Percentiles rank a stretch among this genome's conserved stretches.
Evolutionary conservation across 2,797 vertebrate genomes (phyloP).

Genomic region (Myoxocephalus aenaeus): DNA sequence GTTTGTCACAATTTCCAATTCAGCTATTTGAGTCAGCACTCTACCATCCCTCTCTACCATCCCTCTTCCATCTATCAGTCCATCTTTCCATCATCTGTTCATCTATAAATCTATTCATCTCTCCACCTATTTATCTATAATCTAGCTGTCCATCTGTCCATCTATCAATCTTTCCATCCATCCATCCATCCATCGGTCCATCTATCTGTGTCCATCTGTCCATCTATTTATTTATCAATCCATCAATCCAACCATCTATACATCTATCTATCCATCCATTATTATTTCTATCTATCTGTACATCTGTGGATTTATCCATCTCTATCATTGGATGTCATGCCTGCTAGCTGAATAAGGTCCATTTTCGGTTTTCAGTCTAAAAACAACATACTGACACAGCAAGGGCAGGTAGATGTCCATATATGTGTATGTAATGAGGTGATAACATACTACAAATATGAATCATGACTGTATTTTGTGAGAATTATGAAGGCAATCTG

Average conservation of each 20-base stretch:
- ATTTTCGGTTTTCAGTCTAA: conserved; percentile 1
- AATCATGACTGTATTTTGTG: conserved; percentile 44
- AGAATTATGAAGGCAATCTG: conserved; percentile 41
- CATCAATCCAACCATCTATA: not conserved
- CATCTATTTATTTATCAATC: not conserved
- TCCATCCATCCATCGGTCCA: not conserved
- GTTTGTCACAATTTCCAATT: too few relatives aligned
- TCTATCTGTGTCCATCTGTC: not conserved
- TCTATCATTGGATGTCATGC: conserved; percentile 4
- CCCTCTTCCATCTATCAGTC: not conserved
- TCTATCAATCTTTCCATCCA: not conserved
- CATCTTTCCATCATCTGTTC: too few relatives aligned
- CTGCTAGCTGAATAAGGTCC: not conserved
- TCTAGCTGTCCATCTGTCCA: not conserved
- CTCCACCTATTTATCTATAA: not conserved
- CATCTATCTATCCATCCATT: not conserved
- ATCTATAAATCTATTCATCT: not conserved
- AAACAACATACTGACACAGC: conserved; percentile 25
- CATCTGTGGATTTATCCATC: not conserved
- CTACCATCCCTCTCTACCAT: too few relatives aligned
- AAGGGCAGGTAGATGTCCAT: conserved; percentile 7
- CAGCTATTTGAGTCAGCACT: not conserved
- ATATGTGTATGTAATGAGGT: conserved; percentile 22
- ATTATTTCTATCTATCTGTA: not conserved
- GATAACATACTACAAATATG: conserved; percentile 35